Evolutionary conservation across 2,888 invertebrate genomes (phyloP).

Genomic region (Polyommatus iphigenia): DNA sequence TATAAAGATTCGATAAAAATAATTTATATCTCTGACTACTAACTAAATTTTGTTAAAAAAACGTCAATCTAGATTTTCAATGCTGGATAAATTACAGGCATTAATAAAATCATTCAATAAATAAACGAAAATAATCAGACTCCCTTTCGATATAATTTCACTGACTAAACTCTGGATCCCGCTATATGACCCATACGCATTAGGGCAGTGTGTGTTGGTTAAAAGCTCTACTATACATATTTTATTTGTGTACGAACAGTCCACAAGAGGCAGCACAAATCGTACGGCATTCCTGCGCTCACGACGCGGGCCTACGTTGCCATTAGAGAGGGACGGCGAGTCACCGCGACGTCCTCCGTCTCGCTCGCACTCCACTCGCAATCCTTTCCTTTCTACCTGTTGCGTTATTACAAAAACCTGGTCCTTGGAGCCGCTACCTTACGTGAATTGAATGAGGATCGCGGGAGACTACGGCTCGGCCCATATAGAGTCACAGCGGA

Average conservation of each 20-base stretch:
- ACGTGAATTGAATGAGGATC: constrained; percentile 79
- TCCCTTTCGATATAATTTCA: constrained; percentile 80
- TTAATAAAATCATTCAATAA: constrained; percentile 39
- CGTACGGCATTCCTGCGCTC: constrained; percentile 78
- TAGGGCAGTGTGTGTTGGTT: constrained; percentile 78
- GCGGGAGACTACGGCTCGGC: constrained; percentile 76
- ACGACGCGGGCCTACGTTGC: constrained; percentile 46
- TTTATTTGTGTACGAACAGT: constrained; percentile 55
- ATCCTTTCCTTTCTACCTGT: constrained; percentile 81
- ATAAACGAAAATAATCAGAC: constrained; percentile 73
- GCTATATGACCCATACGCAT: constrained; percentile 80
- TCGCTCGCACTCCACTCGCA: constrained; percentile 65
- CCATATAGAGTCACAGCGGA: constrained; percentile 79
- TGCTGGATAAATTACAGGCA: background rate
- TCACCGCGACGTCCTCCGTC: constrained; percentile 56
- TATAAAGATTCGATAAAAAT: background rate
- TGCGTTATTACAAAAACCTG: constrained; percentile 80
- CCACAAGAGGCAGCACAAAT: constrained; percentile 75
- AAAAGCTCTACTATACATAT: constrained; percentile 62
- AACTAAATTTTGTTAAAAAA: background rate
- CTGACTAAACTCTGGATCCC: constrained; percentile 78
- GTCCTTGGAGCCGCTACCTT: constrained; percentile 80
- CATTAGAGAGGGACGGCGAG: constrained; percentile 58
- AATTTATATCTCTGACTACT: background rate
- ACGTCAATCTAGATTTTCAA: background rate